Evolutionary conservation across 2,113 vertebrate genomes (phyloP).

Genomic region (Delphinus delphis): DNA sequence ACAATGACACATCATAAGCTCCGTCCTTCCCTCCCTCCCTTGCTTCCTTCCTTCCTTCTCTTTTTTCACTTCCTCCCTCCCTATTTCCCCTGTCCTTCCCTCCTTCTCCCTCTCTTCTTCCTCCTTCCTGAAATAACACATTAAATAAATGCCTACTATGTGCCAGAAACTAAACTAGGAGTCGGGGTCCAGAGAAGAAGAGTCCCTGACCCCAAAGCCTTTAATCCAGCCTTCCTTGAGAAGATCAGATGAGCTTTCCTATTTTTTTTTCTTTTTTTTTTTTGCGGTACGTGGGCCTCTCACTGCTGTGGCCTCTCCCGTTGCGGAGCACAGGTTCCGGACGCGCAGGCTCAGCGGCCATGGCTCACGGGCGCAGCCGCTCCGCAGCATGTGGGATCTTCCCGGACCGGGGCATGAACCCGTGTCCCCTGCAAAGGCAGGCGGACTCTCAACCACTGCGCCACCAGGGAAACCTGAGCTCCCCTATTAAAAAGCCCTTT

Average conservation of each 20-base stretch:
- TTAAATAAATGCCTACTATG: not conserved
- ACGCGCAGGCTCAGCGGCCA: too few relatives aligned
- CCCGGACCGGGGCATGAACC: too few relatives aligned
- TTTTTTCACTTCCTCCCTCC: not conserved
- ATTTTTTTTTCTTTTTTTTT: too few relatives aligned
- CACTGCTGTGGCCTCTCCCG: too few relatives aligned
- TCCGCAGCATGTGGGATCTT: too few relatives aligned
- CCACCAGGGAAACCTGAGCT: too few relatives aligned
- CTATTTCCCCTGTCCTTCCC: too few relatives aligned
- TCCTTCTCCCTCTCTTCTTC: not conserved
- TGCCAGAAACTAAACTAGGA: not conserved
- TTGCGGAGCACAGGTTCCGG: too few relatives aligned
- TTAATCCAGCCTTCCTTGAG: not conserved
- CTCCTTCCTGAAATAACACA: not conserved
- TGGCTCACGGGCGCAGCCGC: too few relatives aligned
- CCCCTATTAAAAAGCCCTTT: not conserved
- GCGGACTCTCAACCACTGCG: too few relatives aligned
- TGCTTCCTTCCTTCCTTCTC: not conserved
- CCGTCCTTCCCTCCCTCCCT: not conserved
- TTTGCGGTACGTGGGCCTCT: too few relatives aligned
- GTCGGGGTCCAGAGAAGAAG: fast-evolving
- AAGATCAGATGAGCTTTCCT: not conserved
- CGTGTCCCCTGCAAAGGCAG: too few relatives aligned
- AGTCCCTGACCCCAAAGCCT: not conserved
- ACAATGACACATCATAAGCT: fast-evolving